phyloP scores from a whole-genome alignment of 2,797 vertebrate species.

The Sphenopsis melanotis region DNA sequence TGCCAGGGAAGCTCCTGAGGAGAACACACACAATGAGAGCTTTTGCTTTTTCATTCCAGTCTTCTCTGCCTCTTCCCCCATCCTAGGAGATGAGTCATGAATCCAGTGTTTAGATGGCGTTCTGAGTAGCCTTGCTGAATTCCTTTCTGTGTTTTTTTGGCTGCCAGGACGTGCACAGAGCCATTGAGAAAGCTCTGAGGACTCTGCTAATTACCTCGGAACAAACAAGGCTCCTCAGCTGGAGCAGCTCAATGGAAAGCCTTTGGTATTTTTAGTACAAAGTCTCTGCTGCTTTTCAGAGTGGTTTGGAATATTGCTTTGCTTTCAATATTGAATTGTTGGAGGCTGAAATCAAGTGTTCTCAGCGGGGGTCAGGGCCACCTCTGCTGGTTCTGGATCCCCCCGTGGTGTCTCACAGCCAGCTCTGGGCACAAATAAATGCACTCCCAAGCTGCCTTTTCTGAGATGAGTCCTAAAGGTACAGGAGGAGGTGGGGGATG shows the following conservation, averaged over 20 bases:
- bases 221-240: conserved; percentile 32
- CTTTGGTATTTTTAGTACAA: conserved; percentile 20
- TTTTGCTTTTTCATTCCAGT: not conserved
- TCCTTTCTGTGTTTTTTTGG: not conserved
- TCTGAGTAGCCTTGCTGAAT: not conserved
- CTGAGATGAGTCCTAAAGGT: not conserved
- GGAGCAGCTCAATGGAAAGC: not conserved
- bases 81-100: not conserved
- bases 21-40: not conserved
- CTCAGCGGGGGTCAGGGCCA: not conserved
- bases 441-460: not conserved
- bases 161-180: not conserved
- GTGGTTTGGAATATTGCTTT: not conserved
- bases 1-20: not conserved
- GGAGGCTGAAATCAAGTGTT: not conserved
- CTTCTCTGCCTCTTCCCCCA: not conserved
- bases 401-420: not conserved
- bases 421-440: not conserved
- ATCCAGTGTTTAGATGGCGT: not conserved
- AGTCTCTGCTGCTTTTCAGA: not conserved
- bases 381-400: not conserved
- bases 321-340: not conserved
- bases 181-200: conserved; percentile 9
- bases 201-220: conserved; percentile 28
- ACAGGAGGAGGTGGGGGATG: not conserved